Evolutionary conservation across 1,140 invertebrate genomes (phyloP).

Genomic region (Dryas iulia): DNA sequence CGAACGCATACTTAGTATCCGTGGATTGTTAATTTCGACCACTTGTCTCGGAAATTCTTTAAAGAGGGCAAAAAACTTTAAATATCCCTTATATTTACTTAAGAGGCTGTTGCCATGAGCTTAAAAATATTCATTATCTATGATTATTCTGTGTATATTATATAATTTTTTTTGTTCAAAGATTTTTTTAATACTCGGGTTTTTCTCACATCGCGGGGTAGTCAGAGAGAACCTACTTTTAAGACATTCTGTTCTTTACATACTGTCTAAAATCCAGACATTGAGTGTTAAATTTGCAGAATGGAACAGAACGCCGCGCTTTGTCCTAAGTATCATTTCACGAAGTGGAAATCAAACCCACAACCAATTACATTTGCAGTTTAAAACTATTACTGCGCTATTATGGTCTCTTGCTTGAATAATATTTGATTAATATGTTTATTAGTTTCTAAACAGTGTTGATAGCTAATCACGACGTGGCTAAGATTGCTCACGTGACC

Average conservation of each 20-base stretch:
- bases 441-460: slow-evolving; percentile 57
- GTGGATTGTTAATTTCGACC: not conserved
- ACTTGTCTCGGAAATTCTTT: not conserved
- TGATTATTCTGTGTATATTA: not conserved
- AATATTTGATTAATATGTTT: slow-evolving; percentile 39
- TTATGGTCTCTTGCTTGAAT: not conserved
- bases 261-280: too few species aligned
- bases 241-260: too few species aligned
- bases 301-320: too few species aligned
- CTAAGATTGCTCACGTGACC: slow-evolving; percentile 26
- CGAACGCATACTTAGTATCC: not conserved
- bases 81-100: not conserved
- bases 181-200: too few species aligned
- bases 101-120: not conserved
- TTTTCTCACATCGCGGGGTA: too few species aligned
- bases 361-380: too few species aligned
- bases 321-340: too few species aligned
- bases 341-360: too few species aligned
- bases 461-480: slow-evolving; percentile 43
- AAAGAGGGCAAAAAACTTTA: not conserved
- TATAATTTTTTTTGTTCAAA: too few species aligned
- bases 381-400: too few species aligned
- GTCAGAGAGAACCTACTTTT: too few species aligned
- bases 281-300: too few species aligned
- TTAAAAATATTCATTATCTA: not conserved